These are phyloP conservation scores for Crepidodera aurea DNA, from an alignment of 2,888 invertebrate genomes.

Conservation along the genomic window DNA sequence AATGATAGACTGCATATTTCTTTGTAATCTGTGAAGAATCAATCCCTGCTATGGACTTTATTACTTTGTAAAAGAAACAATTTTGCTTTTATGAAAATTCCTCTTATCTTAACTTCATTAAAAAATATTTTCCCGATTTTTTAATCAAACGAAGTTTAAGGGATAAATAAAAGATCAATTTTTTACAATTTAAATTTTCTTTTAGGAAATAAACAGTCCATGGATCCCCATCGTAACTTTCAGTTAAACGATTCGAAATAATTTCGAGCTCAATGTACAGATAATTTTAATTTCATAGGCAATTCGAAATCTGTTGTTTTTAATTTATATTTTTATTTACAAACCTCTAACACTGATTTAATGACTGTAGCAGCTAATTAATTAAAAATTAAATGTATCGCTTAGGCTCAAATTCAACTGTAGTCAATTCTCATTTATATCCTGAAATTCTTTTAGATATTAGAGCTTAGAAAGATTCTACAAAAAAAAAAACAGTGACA, in stretches of 20 bases:
- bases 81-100: no score
- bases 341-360: constrained; percentile 5
- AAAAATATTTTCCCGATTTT: no score
- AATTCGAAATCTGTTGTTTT: constrained; percentile 1
- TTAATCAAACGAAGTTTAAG: no score
- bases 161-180: no score
- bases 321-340: constrained; percentile 18
- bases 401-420: constrained; percentile 10
- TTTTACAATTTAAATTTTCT: no score
- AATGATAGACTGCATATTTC: constrained; percentile 40
- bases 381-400: constrained; percentile 4
- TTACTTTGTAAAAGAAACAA: not conserved
- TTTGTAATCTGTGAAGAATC: constrained; percentile 24
- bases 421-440: no score
- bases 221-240: not conserved
- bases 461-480: no score
- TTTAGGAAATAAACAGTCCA: not conserved
- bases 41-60: not conserved
- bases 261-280: constrained; percentile 38
- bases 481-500: no score
- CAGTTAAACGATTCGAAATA: constrained; percentile 24
- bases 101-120: no score
- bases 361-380: constrained; percentile 26
- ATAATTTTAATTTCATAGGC: constrained; percentile 28
- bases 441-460: no score